These are phyloP conservation scores for Tetrapedia diversipes DNA, from an alignment of 2,888 invertebrate species.

Conservation along the genomic window DNA sequence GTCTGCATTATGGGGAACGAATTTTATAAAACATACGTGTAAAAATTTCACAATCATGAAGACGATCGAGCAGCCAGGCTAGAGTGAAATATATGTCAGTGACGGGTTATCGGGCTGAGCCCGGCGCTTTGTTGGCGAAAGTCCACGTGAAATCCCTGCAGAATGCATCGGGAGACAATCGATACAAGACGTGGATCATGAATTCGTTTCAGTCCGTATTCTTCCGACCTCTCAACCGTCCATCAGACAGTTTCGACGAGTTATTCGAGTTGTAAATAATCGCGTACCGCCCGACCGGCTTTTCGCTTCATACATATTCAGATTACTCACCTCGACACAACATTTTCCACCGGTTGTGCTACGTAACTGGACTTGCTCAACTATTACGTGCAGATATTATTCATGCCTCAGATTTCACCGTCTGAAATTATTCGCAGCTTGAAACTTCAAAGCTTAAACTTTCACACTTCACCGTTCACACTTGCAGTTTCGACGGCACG, in stretches of 20 bases:
- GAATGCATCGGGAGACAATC: constrained; percentile 30
- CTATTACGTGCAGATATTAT: too few species aligned
- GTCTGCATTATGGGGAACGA: background rate
- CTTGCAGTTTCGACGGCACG: too few species aligned
- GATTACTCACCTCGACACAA: constrained; percentile 19
- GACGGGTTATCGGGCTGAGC: constrained; percentile 35
- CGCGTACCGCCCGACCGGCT: constrained; percentile 16
- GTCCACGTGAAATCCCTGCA: constrained; percentile 41
- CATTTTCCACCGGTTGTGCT: constrained; percentile 14
- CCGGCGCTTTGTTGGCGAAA: constrained; percentile 36
- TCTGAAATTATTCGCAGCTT: too few species aligned
- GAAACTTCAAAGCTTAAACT: too few species aligned
- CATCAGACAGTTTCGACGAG: constrained; percentile 33
- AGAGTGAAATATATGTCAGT: constrained; percentile 27
- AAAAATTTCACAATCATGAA: background rate
- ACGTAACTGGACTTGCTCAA: background rate
- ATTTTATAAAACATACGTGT: background rate
- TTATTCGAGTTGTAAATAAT: constrained; percentile 47
- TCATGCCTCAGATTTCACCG: too few species aligned
- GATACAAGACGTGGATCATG: constrained; percentile 38
- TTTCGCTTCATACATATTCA: constrained; percentile 56
- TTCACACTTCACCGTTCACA: too few species aligned
- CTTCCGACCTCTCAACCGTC: constrained; percentile 11
- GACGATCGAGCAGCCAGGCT: constrained; percentile 4
- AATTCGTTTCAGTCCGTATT: constrained; percentile 15